Base-by-base conservation (phyloP, 2,888 invertebrate genomes). In the Hyalella azteca region DNA sequence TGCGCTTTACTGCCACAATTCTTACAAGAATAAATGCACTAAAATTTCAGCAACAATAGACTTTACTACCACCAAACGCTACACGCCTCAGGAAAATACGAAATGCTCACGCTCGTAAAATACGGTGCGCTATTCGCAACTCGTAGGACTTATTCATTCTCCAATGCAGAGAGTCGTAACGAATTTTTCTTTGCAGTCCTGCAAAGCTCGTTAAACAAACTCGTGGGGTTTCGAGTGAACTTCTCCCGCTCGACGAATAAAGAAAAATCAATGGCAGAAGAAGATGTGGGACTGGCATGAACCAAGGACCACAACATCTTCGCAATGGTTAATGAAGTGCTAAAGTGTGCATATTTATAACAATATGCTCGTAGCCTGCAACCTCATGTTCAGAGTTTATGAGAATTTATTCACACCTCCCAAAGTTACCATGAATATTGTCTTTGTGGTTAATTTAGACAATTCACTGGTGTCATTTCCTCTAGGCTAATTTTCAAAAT, bases 141-240 rank as follows among this genome's bases (percentile, higher is more conserved):
- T 66, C 66, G 66, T 36, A 15, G 66, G 66, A 66, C 66, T 66
- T 66, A 66, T 66, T 66, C 66, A 66, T 66, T 66, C 66, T 66
- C 66, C 66, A 66, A 66, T 66, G 66, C 66, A 66, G 66, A 66
- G 29, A 66, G 66, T 66, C 66, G 66, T 66, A 66, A 66, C 66
- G 0, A 54, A 66, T 66, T 66, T 66, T 66, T 66, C 66, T 36
- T 66, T 66, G 36, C 19, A 66, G 66, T 66, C 36, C 66, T 66
- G 66, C 66, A 66, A 66, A 66, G 66, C 66, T 66, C 66, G 66
- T 66, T 66, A 66, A 66, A 66, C 66, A 66, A 66, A 66, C 66
- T 66, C 66, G 66, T 19, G 36, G 36, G 66, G 66, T 66, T 66
- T 36, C 66, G 66, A 66, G 36, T 66, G 66, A 22, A 66, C 36